phyloP scores from a whole-genome alignment of 1,140 invertebrate genomes.

The Samia ricini region DNA sequence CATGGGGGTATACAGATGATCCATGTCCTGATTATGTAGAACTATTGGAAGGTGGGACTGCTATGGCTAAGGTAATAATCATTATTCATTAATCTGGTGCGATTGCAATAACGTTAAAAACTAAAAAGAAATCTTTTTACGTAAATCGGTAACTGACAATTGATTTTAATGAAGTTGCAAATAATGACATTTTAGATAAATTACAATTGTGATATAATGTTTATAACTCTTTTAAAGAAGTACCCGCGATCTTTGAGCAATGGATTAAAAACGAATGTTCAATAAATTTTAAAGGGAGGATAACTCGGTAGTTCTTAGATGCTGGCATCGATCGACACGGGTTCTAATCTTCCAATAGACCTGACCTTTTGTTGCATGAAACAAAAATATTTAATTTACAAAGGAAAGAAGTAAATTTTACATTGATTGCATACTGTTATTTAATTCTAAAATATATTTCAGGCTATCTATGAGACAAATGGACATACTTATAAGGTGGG shows the following conservation, averaged over 20 bases:
- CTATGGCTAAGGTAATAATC: constrained; percentile 54
- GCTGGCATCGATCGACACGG: too few species aligned
- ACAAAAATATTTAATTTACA: background rate
- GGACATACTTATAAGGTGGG: constrained; percentile 62
- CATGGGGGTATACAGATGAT: constrained; percentile 88
- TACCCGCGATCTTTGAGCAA: too few species aligned
- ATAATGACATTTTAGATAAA: too few species aligned
- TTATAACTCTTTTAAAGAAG: too few species aligned
- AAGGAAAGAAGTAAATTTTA: background rate
- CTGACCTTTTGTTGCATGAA: too few species aligned
- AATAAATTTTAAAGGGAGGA: too few species aligned
- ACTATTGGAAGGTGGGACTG: constrained; percentile 72
- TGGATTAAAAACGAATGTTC: too few species aligned
- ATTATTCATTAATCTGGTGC: background rate
- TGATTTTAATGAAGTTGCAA: background rate
- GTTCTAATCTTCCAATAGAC: too few species aligned
- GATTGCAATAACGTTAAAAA: background rate
- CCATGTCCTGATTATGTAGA: constrained; percentile 85
- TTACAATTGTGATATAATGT: too few species aligned
- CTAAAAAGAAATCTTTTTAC: background rate
- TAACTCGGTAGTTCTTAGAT: too few species aligned
- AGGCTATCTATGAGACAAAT: constrained; percentile 50
- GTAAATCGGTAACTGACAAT: too few species aligned
- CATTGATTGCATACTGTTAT: background rate
- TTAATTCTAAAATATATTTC: constrained; percentile 1